Percentiles rank a stretch among this genome's conserved stretches.
Evolutionary conservation across 2,888 invertebrate species (phyloP).

Genomic region (Linnaemya tessellans): DNA sequence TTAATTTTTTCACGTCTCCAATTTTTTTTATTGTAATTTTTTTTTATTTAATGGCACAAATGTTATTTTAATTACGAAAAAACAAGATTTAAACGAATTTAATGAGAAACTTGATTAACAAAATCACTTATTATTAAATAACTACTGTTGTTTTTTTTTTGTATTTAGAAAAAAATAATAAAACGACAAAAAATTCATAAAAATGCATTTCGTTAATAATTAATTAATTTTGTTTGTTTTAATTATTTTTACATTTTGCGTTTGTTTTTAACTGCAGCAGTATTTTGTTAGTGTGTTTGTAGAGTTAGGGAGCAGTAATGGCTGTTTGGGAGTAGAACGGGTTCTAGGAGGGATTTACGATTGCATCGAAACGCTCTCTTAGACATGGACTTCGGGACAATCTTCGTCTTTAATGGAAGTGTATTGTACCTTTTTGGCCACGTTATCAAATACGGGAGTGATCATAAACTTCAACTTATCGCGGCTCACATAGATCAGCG

Average conservation of each 20-base stretch:
- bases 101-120: slow-evolving; percentile 11
- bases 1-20: not conserved
- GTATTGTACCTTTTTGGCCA: slow-evolving; percentile 89
- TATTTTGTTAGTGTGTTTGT: slow-evolving; percentile 5
- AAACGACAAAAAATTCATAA: too few relatives aligned
- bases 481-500: slow-evolving; percentile 86
- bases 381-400: slow-evolving; percentile 83
- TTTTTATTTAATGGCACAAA: slow-evolving; percentile 51
- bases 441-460: slow-evolving; percentile 86
- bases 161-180: not conserved
- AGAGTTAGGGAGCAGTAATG: not conserved
- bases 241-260: slow-evolving; percentile 47
- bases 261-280: slow-evolving; percentile 38
- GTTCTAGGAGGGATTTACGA: slow-evolving; percentile 43
- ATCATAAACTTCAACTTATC: slow-evolving; percentile 85
- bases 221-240: slow-evolving; percentile 2
- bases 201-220: slow-evolving; percentile 5
- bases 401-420: slow-evolving; percentile 88
- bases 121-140: not conserved
- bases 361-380: slow-evolving; percentile 57
- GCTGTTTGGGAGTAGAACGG: slow-evolving; percentile 21
- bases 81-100: slow-evolving; percentile 10
- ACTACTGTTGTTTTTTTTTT: not conserved
- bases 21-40: not conserved
- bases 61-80: slow-evolving; percentile 24